Base-by-base conservation (phyloP, 2,113 vertebrate species). In the Cryptomyrus ogoouensis region DNA sequence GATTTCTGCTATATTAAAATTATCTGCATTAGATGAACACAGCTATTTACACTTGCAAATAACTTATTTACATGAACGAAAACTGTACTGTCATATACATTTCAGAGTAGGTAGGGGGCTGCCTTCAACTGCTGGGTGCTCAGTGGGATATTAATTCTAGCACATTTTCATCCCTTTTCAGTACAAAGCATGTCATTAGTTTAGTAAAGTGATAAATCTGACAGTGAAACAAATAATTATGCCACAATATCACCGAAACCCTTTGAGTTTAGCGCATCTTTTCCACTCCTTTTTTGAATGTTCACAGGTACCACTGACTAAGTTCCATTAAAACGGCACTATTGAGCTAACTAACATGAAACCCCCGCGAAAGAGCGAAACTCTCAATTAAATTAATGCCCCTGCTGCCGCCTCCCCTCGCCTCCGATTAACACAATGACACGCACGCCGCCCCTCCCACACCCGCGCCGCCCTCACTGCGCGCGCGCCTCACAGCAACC, bases 291-390 rank as follows among this genome's bases (percentile, higher is more conserved):
- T 88, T 90, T 89, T 53, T 70, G 89, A 90, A 90, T 39, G 47
- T 53, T 86, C 87, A 46, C 53, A 88, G 39, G 44, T 87, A 87
- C 62, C 47, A 90, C 92, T 90, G 91, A 86, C 90, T 89, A 91
- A 91, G 89, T 92, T 91, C 91, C 88, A 92, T 90, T 91, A 87
- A 91, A 90, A 91, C 91, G 87, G 89, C 90, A 92, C 91, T 90
- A 92, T 66, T 90, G 91, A 90, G 74, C 91, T 35, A 88, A 90
- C 90, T 90, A 89, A 91, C 89, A 49, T 49, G 84, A 87, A 93
- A 91, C 88, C 89, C 87, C 91, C 90, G 47, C 90, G 91, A 89
- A 91, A 91, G 85, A 88, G 89, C 74, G 89, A 91, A 92, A 92
- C 91, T 92, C 87, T 87, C 92, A 88, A 91, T 91, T 91, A 91